Conservation (phyloP, 2,888 invertebrate genomes). For the Colostygia pectinataria region DNA sequence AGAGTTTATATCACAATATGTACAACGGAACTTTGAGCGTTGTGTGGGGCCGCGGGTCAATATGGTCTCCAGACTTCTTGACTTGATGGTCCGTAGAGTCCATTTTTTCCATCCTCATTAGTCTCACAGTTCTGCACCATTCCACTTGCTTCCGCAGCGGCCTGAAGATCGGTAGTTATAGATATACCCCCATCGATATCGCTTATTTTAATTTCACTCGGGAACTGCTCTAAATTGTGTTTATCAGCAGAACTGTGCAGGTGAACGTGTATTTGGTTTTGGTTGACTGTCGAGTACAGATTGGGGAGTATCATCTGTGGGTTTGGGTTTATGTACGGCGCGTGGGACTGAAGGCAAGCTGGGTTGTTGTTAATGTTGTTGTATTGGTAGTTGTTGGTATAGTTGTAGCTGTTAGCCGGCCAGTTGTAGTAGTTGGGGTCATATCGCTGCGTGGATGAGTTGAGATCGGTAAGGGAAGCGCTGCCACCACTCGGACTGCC, state of each 20-base stretch:
- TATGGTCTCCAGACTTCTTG: constrained; percentile 88
- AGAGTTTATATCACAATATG: constrained; percentile 75
- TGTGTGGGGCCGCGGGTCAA: constrained; percentile 67
- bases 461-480: constrained; percentile 73
- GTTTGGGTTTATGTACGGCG: constrained; percentile 84
- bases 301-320: constrained; percentile 90
- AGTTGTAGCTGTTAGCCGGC: constrained; percentile 85
- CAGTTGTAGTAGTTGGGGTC: constrained; percentile 84
- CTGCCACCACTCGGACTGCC: constrained; percentile 64
- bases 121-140: constrained; percentile 79
- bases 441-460: constrained; percentile 69
- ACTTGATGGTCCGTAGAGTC: constrained; percentile 61
- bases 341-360: constrained; percentile 78
- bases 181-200: constrained; percentile 83
- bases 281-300: constrained; percentile 92
- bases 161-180: constrained; percentile 76
- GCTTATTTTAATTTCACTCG: constrained; percentile 84
- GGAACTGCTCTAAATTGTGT: constrained; percentile 85
- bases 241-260: constrained; percentile 87
- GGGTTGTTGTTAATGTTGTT: constrained; percentile 83
- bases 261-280: constrained; percentile 93
- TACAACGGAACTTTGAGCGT: constrained; percentile 65
- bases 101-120: constrained; percentile 80
- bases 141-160: constrained; percentile 72
- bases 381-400: constrained; percentile 87